Conservation (phyloP, 30 jellyfish, hydroid and myxozoan genomes). For the Hydractinia symbiolongicarpus region DNA sequence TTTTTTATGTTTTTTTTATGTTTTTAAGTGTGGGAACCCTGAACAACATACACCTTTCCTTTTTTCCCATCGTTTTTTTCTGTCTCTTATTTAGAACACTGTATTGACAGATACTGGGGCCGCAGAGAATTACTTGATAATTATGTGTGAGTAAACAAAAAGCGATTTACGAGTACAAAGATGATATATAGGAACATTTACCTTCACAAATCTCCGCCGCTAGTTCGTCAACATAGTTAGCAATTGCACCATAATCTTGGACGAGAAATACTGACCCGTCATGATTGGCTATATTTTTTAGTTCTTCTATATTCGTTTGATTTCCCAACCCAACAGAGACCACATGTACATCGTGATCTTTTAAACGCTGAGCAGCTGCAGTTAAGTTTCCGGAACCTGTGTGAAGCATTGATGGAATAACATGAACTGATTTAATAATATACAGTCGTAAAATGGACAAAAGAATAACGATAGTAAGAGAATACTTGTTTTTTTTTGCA, state of each 20-base stretch:
- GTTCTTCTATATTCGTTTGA: conserved; percentile 50
- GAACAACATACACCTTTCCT: too few relatives aligned
- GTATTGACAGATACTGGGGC: too few relatives aligned
- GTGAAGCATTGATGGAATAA: neutral
- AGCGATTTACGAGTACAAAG: too few relatives aligned
- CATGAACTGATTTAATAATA: neutral
- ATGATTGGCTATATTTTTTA: conserved; percentile 46
- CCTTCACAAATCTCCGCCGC: conserved; percentile 67
- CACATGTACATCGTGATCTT: conserved; percentile 58
- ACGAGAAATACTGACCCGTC: conserved; percentile 48
- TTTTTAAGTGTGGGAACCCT: too few relatives aligned
- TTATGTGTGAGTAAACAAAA: too few relatives aligned
- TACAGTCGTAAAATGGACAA: neutral
- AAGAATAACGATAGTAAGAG: neutral
- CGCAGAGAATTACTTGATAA: too few relatives aligned
- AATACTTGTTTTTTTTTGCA: too few relatives aligned
- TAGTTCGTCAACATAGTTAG: conserved; percentile 41
- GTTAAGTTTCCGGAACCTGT: conserved; percentile 37
- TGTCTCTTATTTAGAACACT: too few relatives aligned
- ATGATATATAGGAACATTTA: conserved; percentile 11
- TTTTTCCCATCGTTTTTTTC: too few relatives aligned
- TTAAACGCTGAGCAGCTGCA: conserved; percentile 53
- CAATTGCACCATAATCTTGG: conserved; percentile 29
- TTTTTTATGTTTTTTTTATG: too few relatives aligned
- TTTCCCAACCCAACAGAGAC: conserved; percentile 76